These are phyloP conservation scores for Notarius lentiginosus DNA, from an alignment of 2,113 vertebrate species.

Conservation along the genomic window DNA sequence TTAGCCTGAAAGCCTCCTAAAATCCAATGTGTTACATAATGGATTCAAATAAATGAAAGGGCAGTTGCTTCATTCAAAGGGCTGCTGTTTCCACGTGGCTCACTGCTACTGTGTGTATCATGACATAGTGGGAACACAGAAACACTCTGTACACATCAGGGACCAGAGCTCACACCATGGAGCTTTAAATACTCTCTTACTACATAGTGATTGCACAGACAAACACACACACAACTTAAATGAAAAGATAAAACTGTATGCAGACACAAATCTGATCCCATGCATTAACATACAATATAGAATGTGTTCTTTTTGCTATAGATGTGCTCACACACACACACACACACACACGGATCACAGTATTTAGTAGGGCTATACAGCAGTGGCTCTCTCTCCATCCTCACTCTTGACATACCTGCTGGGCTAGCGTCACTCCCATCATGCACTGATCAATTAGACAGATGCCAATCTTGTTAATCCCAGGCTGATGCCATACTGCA, in stretches of 20 bases:
- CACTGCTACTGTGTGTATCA: conserved; percentile 26
- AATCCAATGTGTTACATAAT: conserved; percentile 57
- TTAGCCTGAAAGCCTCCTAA: conserved; percentile 39
- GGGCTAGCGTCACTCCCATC: conserved; percentile 44
- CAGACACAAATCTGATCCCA: neutral
- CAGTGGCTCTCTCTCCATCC: neutral
- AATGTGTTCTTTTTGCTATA: neutral
- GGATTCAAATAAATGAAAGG: conserved; percentile 50
- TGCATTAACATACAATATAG: neutral
- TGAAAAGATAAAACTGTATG: neutral
- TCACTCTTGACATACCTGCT: conserved; percentile 25
- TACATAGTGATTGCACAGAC: too few species aligned
- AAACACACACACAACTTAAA: neutral
- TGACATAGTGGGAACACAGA: conserved; percentile 46
- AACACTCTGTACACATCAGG: conserved; percentile 54
- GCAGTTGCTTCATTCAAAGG: conserved; percentile 58
- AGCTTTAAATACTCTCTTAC: neutral
- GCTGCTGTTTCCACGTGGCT: conserved; percentile 59
- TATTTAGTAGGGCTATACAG: neutral
- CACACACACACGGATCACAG: neutral
- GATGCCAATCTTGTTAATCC: conserved; percentile 67
- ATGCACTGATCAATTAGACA: conserved; percentile 67
- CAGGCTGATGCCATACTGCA: conserved; percentile 39
- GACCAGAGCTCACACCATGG: conserved; percentile 36
- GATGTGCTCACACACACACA: neutral